phyloP scores from a whole-genome alignment of 2,113 vertebrate species.

The Dinomys branickii region DNA sequence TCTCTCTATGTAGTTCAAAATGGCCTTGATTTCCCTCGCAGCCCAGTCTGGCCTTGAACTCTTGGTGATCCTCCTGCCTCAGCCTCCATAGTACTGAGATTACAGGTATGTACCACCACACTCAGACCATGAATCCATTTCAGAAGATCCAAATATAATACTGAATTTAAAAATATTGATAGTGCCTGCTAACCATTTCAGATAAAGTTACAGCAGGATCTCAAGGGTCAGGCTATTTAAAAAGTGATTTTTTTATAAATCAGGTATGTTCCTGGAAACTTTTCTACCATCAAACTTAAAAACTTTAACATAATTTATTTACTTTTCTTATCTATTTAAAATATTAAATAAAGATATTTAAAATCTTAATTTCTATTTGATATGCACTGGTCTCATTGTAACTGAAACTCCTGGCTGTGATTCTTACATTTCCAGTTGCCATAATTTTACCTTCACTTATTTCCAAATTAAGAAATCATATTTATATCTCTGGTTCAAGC shows the following conservation, averaged over 20 bases:
- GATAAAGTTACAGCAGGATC: background rate
- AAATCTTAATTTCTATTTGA: slow-evolving; percentile 10
- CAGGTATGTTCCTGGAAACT: background rate
- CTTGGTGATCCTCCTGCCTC: background rate
- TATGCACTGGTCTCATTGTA: background rate
- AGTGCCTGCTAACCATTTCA: background rate
- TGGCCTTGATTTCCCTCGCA: background rate
- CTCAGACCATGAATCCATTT: background rate
- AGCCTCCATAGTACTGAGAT: background rate
- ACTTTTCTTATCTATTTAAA: background rate
- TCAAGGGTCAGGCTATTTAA: background rate
- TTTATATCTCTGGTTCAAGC: background rate
- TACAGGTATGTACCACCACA: background rate
- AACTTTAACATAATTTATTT: background rate
- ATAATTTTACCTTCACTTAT: background rate
- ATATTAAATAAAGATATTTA: background rate
- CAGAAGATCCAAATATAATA: background rate
- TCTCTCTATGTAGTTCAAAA: background rate
- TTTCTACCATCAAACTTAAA: background rate
- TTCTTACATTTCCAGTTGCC: background rate
- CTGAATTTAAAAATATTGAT: background rate
- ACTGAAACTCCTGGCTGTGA: background rate
- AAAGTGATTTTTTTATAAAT: background rate
- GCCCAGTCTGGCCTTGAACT: background rate
- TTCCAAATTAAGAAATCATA: slow-evolving; percentile 1